A percentile compares a stretch with the other conserved stretches of the same genome.
phyloP scores from a whole-genome alignment of 1,140 invertebrate species.

The Drosophila kepulauana region DNA sequence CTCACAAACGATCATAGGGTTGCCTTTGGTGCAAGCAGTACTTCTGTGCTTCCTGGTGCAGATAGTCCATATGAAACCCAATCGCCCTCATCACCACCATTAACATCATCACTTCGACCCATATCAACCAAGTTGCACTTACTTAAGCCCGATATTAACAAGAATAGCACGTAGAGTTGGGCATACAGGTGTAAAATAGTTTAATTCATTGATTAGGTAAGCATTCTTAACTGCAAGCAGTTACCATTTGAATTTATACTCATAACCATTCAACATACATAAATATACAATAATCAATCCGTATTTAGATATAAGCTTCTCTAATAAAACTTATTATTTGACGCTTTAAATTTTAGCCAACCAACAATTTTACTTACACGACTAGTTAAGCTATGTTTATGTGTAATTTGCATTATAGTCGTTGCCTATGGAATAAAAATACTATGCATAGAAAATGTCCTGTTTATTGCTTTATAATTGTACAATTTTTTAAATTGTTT shows the following conservation, averaged over 20 bases:
- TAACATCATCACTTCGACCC: constrained; percentile 70
- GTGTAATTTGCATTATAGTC: constrained; percentile 77
- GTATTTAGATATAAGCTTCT: constrained; percentile 65
- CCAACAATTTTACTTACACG: constrained; percentile 56
- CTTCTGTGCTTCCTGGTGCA: constrained; percentile 28
- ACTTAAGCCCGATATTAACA: constrained; percentile 54
- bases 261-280: constrained; percentile 56
- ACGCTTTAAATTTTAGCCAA: constrained; percentile 74
- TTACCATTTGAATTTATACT: constrained; percentile 64
- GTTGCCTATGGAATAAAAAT: constrained; percentile 73
- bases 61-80: constrained; percentile 46
- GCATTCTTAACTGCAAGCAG: constrained; percentile 56
- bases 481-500: no score
- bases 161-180: constrained; percentile 51
- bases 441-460: background rate
- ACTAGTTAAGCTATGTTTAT: constrained; percentile 72
- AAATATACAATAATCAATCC: constrained; percentile 43
- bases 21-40: constrained; percentile 37
- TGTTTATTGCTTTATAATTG: background rate
- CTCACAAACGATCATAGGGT: constrained; percentile 40
- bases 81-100: constrained; percentile 55
- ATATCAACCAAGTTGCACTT: constrained; percentile 80
- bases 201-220: constrained; percentile 64
- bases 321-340: constrained; percentile 57
- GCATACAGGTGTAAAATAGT: constrained; percentile 56